phyloP scores from a whole-genome alignment of 2,797 vertebrate genomes.

The Gobio occitaniae region DNA sequence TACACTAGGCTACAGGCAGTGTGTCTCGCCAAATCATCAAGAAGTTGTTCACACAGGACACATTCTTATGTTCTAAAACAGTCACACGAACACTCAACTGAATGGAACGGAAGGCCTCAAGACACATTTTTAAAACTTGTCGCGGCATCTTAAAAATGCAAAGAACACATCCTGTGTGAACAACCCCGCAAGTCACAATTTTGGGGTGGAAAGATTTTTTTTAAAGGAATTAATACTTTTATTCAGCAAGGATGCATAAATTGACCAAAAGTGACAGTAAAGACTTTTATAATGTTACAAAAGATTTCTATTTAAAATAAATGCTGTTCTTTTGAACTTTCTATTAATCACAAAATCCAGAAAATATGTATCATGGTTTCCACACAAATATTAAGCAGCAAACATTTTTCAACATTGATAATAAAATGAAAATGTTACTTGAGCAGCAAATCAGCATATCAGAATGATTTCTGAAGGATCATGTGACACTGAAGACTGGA shows the following conservation, averaged over 20 bases:
- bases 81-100: background rate
- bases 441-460: background rate
- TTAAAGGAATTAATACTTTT: background rate
- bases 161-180: slow-evolving; percentile 3
- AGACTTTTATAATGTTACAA: background rate
- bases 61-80: slow-evolving; percentile 8
- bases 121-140: background rate
- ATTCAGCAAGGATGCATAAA: background rate
- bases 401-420: background rate
- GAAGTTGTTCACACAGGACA: background rate
- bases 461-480: background rate
- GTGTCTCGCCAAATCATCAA: background rate
- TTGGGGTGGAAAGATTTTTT: background rate
- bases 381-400: too few relatives aligned
- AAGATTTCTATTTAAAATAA: too few relatives aligned
- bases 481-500: background rate
- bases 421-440: background rate
- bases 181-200: background rate
- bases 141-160: background rate
- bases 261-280: background rate
- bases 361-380: background rate
- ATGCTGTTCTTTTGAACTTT: too few relatives aligned
- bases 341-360: background rate
- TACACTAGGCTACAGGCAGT: background rate
- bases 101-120: background rate